Evolutionary conservation across 2,797 vertebrate species (phyloP).

Genomic region (Ptychadena robeensis): DNA sequence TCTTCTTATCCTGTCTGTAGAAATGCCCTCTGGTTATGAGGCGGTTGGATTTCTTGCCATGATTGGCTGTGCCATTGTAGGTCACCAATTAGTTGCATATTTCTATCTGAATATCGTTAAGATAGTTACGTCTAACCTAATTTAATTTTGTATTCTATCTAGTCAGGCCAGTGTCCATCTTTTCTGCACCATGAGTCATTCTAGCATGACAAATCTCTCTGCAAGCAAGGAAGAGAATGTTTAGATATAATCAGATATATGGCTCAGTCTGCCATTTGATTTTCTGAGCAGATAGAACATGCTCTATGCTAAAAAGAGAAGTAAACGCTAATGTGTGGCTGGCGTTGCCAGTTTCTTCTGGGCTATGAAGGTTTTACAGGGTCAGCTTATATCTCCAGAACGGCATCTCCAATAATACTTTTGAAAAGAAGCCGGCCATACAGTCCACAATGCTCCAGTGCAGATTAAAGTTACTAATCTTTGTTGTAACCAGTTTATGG

Average conservation of each 20-base stretch:
- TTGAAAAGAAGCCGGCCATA: no score
- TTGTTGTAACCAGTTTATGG: no score
- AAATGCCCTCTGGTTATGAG: constrained; percentile 52
- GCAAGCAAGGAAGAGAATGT: background rate
- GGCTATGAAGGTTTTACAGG: no score
- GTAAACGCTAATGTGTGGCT: background rate
- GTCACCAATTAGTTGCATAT: constrained; percentile 45
- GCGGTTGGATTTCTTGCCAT: constrained; percentile 18
- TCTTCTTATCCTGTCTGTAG: constrained; percentile 38
- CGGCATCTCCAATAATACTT: no score
- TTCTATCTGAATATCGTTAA: constrained; percentile 35
- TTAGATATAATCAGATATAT: background rate
- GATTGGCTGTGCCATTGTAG: constrained; percentile 46
- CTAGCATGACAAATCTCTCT: background rate
- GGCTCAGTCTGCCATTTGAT: background rate
- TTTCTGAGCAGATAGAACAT: no score
- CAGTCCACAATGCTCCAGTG: no score
- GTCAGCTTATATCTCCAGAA: no score
- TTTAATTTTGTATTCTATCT: constrained; percentile 10
- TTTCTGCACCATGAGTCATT: background rate
- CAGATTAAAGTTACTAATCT: no score
- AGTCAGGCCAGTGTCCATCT: constrained; percentile 8
- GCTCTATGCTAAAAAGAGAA: background rate
- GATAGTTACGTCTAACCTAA: constrained; percentile 25
- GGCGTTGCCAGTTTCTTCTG: no score